phyloP scores from a whole-genome alignment of 2,113 vertebrate species.

The Xiphophorus couchianus region DNA sequence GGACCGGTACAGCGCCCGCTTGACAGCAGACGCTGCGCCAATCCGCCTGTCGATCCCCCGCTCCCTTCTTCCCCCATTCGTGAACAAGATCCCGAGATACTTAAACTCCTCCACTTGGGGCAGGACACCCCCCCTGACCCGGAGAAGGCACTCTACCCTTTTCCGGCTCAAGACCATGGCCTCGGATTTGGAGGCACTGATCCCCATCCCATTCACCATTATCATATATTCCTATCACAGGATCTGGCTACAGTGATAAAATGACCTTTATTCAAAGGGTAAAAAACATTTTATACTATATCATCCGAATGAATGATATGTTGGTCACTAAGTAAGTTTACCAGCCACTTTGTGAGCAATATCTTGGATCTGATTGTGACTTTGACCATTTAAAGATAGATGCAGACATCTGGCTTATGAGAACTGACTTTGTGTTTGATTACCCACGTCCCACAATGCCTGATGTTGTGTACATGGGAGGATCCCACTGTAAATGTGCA shows the following conservation, averaged over 20 bases:
- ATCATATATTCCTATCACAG: slow-evolving; percentile 71
- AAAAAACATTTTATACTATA: slow-evolving; percentile 20
- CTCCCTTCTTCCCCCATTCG: too few relatives aligned
- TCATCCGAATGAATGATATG: not conserved
- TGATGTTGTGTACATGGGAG: slow-evolving; percentile 74
- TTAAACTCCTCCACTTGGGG: too few relatives aligned
- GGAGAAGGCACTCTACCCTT: too few relatives aligned
- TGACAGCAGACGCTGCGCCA: too few relatives aligned
- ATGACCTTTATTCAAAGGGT: slow-evolving; percentile 79
- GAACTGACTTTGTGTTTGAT: slow-evolving; percentile 79
- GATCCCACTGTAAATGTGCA: slow-evolving; percentile 78
- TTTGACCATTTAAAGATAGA: slow-evolving; percentile 58
- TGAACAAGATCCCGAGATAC: too few relatives aligned
- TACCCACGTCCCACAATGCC: slow-evolving; percentile 80
- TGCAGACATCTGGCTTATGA: slow-evolving; percentile 81
- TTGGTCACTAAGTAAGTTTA: not conserved
- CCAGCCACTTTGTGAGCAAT: slow-evolving; percentile 55
- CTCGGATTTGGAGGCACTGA: too few relatives aligned
- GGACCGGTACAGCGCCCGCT: too few relatives aligned
- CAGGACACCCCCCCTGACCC: too few relatives aligned
- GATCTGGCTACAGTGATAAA: slow-evolving; percentile 56
- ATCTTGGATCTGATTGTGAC: slow-evolving; percentile 62
- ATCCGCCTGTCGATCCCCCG: too few relatives aligned
- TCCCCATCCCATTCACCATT: too few relatives aligned
- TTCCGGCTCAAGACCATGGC: too few relatives aligned